These are phyloP conservation scores for Morbakka virulenta DNA, from an alignment of 30 jellyfish, hydroid and myxozoan genomes.

Conservation along the genomic window DNA sequence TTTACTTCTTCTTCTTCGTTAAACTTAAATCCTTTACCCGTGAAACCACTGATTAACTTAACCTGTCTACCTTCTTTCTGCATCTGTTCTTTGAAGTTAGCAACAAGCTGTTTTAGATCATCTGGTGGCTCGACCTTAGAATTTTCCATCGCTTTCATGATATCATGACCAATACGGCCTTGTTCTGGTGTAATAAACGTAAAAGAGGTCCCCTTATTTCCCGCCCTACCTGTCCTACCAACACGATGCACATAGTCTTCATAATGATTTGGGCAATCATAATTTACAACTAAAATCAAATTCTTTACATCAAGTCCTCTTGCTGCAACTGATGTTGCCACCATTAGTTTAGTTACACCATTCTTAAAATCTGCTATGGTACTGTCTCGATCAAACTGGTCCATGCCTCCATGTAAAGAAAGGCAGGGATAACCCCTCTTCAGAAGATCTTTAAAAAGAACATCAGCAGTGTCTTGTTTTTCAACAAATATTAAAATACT, in stretches of 20 bases:
- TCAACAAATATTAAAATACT: constrained; percentile 91
- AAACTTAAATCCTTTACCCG: constrained; percentile 96
- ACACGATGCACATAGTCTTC: constrained; percentile 99
- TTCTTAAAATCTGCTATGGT: constrained; percentile 94
- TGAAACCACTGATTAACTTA: constrained; percentile 79
- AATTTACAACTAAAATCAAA: constrained; percentile 78
- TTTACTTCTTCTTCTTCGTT: constrained; percentile 93
- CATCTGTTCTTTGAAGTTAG: constrained; percentile 73
- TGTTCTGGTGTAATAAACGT: constrained; percentile 92
- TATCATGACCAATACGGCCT: constrained; percentile 89
- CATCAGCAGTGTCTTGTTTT: constrained; percentile 96
- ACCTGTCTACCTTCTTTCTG: constrained; percentile 76
- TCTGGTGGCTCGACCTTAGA: constrained; percentile 77
- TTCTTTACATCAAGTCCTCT: constrained; percentile 99
- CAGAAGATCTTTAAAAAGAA: constrained; percentile 84
- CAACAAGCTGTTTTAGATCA: constrained; percentile 60
- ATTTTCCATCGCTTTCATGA: constrained; percentile 80
- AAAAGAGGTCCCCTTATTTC: constrained; percentile 95
- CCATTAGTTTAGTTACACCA: constrained; percentile 89
- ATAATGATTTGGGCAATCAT: constrained; percentile 98
- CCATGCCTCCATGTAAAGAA: constrained; percentile 99
- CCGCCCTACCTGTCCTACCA: constrained; percentile 99
- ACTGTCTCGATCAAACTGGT: constrained; percentile 98
- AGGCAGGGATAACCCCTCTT: constrained; percentile 96
- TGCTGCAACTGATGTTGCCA: constrained; percentile 99